phyloP scores from a whole-genome alignment of 2,888 invertebrate species.

The Gnatocerus cornutus region DNA sequence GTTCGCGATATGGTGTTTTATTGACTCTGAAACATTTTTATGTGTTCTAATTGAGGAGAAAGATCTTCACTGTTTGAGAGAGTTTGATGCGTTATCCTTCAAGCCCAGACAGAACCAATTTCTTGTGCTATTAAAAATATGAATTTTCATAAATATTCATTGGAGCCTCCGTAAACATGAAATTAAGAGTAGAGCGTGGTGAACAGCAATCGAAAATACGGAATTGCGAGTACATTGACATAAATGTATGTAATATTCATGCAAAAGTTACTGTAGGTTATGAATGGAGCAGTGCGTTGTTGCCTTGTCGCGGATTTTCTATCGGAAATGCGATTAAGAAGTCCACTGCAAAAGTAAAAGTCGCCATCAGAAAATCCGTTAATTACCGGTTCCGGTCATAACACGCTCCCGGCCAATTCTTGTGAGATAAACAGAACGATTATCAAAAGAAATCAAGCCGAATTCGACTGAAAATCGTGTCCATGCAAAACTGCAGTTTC shows the following conservation, averaged over 20 bases:
- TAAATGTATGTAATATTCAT: conserved; percentile 39
- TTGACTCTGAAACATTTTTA: no score
- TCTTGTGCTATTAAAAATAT: conserved; percentile 17
- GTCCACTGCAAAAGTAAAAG: conserved; percentile 33
- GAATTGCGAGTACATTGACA: conserved; percentile 37
- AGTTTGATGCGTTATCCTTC: background rate
- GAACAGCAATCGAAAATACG: background rate
- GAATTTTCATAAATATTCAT: conserved; percentile 29
- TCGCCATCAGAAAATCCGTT: conserved; percentile 17
- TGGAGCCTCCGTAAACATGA: conserved; percentile 4
- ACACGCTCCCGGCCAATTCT: background rate
- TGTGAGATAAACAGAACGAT: background rate
- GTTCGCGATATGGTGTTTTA: no score
- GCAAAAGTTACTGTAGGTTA: conserved; percentile 37
- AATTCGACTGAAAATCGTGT: no score
- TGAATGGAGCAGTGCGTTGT: conserved; percentile 28
- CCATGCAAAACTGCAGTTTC: background rate
- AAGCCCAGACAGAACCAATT: conserved; percentile 26
- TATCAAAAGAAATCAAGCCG: background rate
- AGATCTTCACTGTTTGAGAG: no score
- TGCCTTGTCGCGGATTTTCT: conserved; percentile 24
- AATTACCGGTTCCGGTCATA: conserved; percentile 23
- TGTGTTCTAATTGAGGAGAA: no score
- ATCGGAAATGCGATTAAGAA: conserved; percentile 23
- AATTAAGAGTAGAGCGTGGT: background rate